Evolutionary conservation across 2,797 vertebrate species (phyloP), one percentile per base, ranked within the genome.

Genomic region (Malurus leucopterus): DNA sequence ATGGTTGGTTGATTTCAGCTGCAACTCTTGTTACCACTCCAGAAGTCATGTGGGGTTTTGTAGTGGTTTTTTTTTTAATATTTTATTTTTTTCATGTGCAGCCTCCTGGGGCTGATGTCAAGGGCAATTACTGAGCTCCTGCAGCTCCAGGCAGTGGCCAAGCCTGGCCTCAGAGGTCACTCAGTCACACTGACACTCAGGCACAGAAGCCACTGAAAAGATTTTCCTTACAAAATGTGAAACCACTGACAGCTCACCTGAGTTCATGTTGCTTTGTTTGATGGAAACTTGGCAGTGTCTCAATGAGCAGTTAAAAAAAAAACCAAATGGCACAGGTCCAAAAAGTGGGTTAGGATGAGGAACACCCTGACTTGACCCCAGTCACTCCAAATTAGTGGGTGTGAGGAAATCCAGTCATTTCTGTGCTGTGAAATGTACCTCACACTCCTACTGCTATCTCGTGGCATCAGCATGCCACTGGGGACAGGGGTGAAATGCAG

Each of bases 141-240:
- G 27, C 26, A 62, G 70, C 63, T n/a, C 15, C 38, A 34, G 17
- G 30, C 49, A 32, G n/a, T 38, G 78, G 8, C 69, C 30, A 40
- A 64, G 54, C 23, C 74, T 51, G 87, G 68, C 69, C 3, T 1
- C 1, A 3, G 26, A 5, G 2, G 59, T 93, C 95, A 88, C 84
- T 65, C 91, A 91, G 46, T 91, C 94, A 50, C 93, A 93, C 86
- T 51, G 44, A 29, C 57, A 57, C 54, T 64, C 59, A 44, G 47
- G 32, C 1, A 1, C 49, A 59, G 80, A 46, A 67, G 58, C 54
- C 54, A 51, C 29, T 0, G 1, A 64, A 50, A 6, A 55, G 27
- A 9, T 69, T 84, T 86, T 69, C 36, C 15, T 73, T 74, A 44
- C 49, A 70, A 86, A 89, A 84, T 36, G 29, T 54, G 83, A 86